A percentile compares a stretch with the other conserved stretches of the same genome.
phyloP scores from a whole-genome alignment of 30 jellyfish, hydroid and myxozoan species.

The Phacellophora camtschatica region DNA sequence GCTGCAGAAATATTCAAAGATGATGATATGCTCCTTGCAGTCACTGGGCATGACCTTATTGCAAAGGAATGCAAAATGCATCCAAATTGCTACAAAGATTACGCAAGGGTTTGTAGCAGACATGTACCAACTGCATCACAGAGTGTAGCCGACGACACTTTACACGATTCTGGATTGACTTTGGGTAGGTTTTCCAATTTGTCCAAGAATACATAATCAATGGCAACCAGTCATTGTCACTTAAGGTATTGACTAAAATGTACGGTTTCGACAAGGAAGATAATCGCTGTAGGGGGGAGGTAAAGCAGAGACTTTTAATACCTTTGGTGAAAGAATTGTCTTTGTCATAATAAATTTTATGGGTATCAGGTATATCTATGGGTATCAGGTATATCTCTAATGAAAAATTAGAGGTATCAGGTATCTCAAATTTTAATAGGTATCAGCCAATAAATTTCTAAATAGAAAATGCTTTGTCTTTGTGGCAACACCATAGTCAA shows the following conservation, averaged over 20 bases:
- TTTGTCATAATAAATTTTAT: too few species aligned
- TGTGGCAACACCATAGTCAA: too few species aligned
- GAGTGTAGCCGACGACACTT: neutral
- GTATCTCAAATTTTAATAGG: too few species aligned
- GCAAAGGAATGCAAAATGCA: conserved; percentile 23
- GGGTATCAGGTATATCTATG: too few species aligned
- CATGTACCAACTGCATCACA: neutral
- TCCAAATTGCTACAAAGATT: conserved; percentile 5
- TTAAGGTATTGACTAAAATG: conserved; percentile 1
- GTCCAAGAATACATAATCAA: neutral
- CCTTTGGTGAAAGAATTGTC: conserved; percentile 6
- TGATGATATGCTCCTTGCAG: conserved; percentile 1
- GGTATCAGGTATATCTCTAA: too few species aligned
- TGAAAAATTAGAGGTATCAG: too few species aligned
- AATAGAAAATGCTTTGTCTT: too few species aligned
- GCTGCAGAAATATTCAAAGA: conserved; percentile 15
- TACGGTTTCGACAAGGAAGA: too few species aligned
- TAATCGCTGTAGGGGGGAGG: neutral
- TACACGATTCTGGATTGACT: neutral
- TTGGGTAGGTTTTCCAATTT: neutral
- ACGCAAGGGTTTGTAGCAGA: conserved; percentile 6
- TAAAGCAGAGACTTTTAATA: neutral
- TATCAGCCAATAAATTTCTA: too few species aligned
- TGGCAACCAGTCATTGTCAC: conserved; percentile 14
- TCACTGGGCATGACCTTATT: conserved; percentile 32